A percentile compares a stretch with the other conserved stretches of the same genome.
phyloP scores from a whole-genome alignment of 2,888 invertebrate genomes.

The Pseudeuparius sepicola region DNA sequence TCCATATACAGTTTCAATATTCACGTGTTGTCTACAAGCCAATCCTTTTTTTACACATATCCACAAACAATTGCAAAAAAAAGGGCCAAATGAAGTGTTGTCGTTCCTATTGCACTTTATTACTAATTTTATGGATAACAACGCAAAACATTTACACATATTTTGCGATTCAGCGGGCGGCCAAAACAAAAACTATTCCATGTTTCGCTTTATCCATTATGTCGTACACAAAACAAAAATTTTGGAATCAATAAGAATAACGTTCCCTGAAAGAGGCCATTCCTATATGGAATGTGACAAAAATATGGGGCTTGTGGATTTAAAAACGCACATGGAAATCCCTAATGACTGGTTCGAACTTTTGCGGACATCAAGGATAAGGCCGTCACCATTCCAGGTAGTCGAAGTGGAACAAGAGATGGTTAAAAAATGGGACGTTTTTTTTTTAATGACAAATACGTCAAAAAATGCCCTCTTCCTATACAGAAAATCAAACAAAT shows the following conservation, averaged over 20 bases:
- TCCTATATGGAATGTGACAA: slow-evolving; percentile 3
- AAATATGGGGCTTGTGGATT: slow-evolving; percentile 2
- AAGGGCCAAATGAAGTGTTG: slow-evolving; percentile 14
- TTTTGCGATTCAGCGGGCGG: slow-evolving; percentile 11
- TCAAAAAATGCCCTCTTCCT: too few relatives aligned
- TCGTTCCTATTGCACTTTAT: slow-evolving; percentile 10
- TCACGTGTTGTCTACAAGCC: slow-evolving; percentile 5
- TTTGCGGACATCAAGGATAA: slow-evolving; percentile 1
- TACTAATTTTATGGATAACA: slow-evolving; percentile 2
- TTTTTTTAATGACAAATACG: too few relatives aligned
- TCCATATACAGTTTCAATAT: slow-evolving; percentile 7
- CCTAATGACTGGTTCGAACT: slow-evolving; percentile 3
- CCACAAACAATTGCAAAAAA: slow-evolving; percentile 13
- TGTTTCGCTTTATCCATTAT: slow-evolving; percentile 5
- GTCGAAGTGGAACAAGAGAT: slow-evolving; percentile 2
- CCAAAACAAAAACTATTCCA: slow-evolving; percentile 8
- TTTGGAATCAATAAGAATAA: slow-evolving; percentile 4
- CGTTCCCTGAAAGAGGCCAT: slow-evolving; percentile 8
- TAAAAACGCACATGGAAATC: slow-evolving; percentile 3
- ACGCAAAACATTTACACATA: slow-evolving; percentile 5
- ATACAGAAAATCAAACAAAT: too few relatives aligned
- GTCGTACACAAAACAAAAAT: slow-evolving; percentile 7
- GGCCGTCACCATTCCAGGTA: slow-evolving; percentile 3
- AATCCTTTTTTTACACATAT: slow-evolving; percentile 10
- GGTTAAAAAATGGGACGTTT: slow-evolving; percentile 1